Base-by-base conservation (phyloP, 2,797 vertebrate species). In the Hypotaenidia okinawae region DNA sequence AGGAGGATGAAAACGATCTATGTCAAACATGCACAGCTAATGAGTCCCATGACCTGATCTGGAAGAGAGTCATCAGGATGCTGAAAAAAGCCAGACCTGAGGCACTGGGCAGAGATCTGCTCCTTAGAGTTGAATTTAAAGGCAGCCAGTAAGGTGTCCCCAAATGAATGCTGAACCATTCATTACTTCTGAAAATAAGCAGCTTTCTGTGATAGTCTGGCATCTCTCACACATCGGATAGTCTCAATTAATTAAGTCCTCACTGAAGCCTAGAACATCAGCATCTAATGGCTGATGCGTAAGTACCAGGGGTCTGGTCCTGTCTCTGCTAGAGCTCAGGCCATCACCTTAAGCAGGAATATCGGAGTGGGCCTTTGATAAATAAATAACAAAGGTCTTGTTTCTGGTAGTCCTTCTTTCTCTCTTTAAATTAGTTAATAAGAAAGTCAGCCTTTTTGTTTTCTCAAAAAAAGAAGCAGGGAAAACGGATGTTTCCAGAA, bases 401-500 rank as follows among this genome's bases (percentile, higher is more conserved):
- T 67, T 93, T 82, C 67, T 16, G 1, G 13, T 33, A 62, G 77
- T 54, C 43, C 13, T 89, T 28, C 39, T 59, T 74, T 85, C 76
- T 77, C 16, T 69, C 43, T 45, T 92, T 72, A 84, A 86, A 84
- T 82, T 72, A 84, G 37, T 24, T 87, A 76, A 54, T 52, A 55
- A 6, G 7, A 80, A 95, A 94, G 32, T n/a, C 24, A 58, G 23
- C 13, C 4, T 37, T 94, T 93, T 93, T 78, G 62, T 95, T 93
- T 96, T 62, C 45, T 25, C 27, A 23, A 59, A 28, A 54, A 89
- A 63, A 43, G 33, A 18, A 2, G 22, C 24, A 72, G 22, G 5
- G 68, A 87, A 96, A 97, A 90, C 0, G 4, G 87, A 95, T 91
- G 84, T 96, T 92, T 97, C 86, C 82, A 95, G 94, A 96, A 93